Percentiles rank a stretch among this genome's conserved stretches.
Conservation (phyloP, 37 sponge, comb jelly and placozoan genomes). For the Hormiphora californensis region DNA sequence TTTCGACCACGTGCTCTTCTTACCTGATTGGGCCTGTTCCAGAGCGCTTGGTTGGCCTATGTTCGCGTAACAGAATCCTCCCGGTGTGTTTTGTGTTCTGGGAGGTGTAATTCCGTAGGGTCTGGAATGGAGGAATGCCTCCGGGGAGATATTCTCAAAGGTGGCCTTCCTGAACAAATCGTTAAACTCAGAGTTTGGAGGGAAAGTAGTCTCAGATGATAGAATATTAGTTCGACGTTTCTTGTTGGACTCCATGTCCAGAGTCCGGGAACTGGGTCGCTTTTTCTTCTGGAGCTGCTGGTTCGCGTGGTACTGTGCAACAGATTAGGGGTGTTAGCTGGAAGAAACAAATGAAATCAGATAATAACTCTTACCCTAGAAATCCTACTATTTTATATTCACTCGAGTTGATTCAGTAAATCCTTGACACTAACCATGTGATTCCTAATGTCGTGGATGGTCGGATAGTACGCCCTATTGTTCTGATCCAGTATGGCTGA, state of each 20-base stretch:
- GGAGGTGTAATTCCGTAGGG: slow-evolving; percentile 27
- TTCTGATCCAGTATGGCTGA: slow-evolving; percentile 26
- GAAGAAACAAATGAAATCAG: background rate
- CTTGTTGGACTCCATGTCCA: background rate
- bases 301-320: slow-evolving; percentile 25
- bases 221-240: background rate
- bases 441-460: slow-evolving; percentile 15
- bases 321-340: background rate
- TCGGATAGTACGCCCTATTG: slow-evolving; percentile 24
- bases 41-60: background rate
- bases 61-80: background rate
- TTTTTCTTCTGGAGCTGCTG: slow-evolving; percentile 42
- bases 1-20: too few species aligned
- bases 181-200: background rate
- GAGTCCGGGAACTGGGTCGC: background rate
- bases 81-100: background rate
- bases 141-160: background rate
- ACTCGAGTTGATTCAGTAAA: background rate
- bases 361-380: background rate
- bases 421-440: slow-evolving; percentile 10
- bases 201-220: too few species aligned
- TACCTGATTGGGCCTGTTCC: slow-evolving; percentile 20
- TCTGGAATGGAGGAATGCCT: background rate
- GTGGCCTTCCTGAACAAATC: background rate
- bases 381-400: too few species aligned